Conservation (phyloP, 2,888 invertebrate genomes). For the Cryptocheilus praepositus region DNA sequence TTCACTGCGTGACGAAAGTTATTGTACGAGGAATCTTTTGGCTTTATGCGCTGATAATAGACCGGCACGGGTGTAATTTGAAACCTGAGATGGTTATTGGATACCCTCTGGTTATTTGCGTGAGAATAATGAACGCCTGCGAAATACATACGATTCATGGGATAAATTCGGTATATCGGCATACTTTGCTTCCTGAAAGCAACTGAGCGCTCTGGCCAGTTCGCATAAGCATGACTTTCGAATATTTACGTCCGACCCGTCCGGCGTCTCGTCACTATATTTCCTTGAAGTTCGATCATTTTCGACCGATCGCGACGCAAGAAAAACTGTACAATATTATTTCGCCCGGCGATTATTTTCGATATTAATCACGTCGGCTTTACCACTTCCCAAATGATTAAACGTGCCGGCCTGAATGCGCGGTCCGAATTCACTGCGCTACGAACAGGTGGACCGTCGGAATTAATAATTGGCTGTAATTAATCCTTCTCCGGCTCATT, state of each 20-base stretch:
- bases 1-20: too few species aligned
- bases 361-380: conserved; percentile 4
- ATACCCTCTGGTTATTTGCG: too few species aligned
- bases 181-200: background rate
- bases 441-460: background rate
- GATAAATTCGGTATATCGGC: too few species aligned
- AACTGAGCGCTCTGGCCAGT: background rate
- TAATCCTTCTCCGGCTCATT: conserved; percentile 39
- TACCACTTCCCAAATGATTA: conserved; percentile 1
- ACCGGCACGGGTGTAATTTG: too few species aligned
- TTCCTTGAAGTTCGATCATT: background rate
- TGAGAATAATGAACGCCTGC: too few species aligned
- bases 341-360: background rate
- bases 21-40: too few species aligned
- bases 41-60: too few species aligned
- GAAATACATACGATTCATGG: too few species aligned
- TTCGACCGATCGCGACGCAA: background rate
- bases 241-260: too few species aligned
- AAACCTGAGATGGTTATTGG: too few species aligned
- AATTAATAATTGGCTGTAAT: conserved; percentile 43
- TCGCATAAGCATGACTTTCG: too few species aligned
- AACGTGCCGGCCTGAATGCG: conserved; percentile 1
- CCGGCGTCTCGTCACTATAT: too few species aligned
- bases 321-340: background rate
- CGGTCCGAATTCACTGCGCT: background rate